Base-by-base conservation (phyloP, 2,888 invertebrate species). In the Synanthedon tipuliformis region DNA sequence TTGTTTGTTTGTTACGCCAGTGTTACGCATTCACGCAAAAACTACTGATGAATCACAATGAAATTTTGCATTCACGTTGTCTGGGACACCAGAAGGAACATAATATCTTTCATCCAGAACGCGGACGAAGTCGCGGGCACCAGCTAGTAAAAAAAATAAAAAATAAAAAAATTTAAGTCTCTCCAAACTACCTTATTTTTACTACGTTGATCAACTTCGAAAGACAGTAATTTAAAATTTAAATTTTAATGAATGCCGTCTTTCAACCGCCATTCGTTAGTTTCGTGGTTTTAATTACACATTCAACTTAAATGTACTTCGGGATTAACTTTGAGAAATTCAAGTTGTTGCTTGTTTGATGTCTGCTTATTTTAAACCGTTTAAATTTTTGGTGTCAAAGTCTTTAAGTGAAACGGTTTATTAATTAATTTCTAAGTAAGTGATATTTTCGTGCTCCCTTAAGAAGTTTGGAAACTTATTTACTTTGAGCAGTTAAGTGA, bases 231-330 rank as follows among this genome's bases (percentile, higher is more conserved):
- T 57, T 58, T 57, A 57, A 59, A 57, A 56, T 57, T 59, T 57
- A 57, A 55, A 53, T 58, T 60, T 58, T 58, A 60, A 60, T 60
- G 57, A 58, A 57, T 57, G 53, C 52, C 56, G 48, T 34, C 34
- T 51, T 52, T 53, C 45, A 52, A 49, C 48, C 51, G 52, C 45
- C 55, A 49, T 57, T 57, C 57, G 59, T 59, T 60, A 59, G 59
- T 60, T 60, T 60, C 56, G 60, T 53, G 59, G 59, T 59, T 59
- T 60, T 60, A 60, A 60, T 60, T 59, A 58, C 57, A 57, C 50
- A 59, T 56, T 51, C 56, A 59, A 59, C 56, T 54, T 45, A 45
- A 45, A 45, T 45, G 45, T 45, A 45, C 45, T 45, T 45, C n/a
- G 11, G 13, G n/a, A 45, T 45, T 45, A 45, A 12, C 15, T 45